These are phyloP conservation scores for Vidua chalybeata DNA, from an alignment of 2,113 vertebrate genomes.

Conservation along the genomic window DNA sequence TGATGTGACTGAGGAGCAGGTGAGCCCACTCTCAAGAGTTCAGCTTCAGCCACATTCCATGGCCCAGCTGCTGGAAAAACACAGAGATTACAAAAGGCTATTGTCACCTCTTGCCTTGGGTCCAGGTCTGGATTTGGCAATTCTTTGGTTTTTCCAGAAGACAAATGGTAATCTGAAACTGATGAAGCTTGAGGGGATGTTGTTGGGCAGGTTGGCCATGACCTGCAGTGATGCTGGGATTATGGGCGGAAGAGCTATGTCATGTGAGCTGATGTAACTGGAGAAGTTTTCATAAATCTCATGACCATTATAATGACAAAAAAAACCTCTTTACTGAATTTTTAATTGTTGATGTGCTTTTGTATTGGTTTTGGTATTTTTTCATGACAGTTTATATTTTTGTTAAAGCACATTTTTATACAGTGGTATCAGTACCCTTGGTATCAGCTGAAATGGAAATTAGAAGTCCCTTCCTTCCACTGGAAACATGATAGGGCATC, in stretches of 20 bases:
- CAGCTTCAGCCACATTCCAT: not conserved
- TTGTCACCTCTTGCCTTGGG: not conserved
- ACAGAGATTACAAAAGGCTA: not conserved
- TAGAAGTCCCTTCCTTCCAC: not conserved
- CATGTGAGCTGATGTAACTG: accelerated
- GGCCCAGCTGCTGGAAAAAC: accelerated
- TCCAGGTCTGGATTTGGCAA: not conserved
- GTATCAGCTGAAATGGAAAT: not conserved
- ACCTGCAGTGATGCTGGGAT: not conserved
- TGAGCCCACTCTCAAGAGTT: not conserved
- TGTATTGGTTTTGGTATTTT: not conserved
- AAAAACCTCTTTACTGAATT: not conserved
- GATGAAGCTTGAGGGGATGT: not conserved
- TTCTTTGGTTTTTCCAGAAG: not conserved
- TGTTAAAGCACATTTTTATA: not conserved
- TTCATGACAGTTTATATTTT: not conserved
- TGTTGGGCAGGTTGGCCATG: not conserved
- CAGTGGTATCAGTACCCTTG: not conserved
- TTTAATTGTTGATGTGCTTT: not conserved
- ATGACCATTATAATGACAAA: not conserved
- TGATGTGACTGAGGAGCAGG: accelerated
- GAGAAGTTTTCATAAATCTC: not conserved
- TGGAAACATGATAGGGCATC: not conserved
- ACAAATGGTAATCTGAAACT: not conserved
- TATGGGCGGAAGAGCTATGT: not conserved